These are phyloP conservation scores for Tromatobia lineatoria DNA, from an alignment of 2,888 invertebrate species.

Conservation along the genomic window DNA sequence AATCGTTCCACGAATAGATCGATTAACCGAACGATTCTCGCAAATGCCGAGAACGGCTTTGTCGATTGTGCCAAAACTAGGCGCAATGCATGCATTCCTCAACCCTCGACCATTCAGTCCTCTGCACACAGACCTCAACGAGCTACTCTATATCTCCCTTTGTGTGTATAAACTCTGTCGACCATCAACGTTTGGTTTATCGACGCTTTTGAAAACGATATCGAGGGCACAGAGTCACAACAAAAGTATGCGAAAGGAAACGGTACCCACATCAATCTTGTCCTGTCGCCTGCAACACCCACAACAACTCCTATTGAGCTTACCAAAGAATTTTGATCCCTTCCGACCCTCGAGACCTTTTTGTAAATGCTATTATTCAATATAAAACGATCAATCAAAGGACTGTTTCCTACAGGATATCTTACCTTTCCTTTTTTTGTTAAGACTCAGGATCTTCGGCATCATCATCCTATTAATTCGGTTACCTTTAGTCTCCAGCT, in stretches of 20 bases:
- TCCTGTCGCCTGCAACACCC: not conserved
- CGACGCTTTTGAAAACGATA: conserved; percentile 7
- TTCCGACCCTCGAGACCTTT: not conserved
- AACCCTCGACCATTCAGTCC: conserved; percentile 2
- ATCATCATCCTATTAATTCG: not conserved
- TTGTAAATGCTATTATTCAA: conserved; percentile 14
- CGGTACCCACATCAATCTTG: conserved; percentile 1
- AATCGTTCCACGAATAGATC: conserved; percentile 74
- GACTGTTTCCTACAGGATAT: not conserved
- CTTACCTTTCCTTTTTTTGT: not conserved
- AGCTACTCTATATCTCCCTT: conserved; percentile 1
- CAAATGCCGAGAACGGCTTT: conserved; percentile 31
- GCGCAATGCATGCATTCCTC: conserved; percentile 26
- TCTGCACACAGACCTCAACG: conserved; percentile 14
- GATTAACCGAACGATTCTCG: conserved; percentile 74
- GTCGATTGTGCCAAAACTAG: conserved; percentile 41
- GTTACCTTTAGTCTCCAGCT: not conserved
- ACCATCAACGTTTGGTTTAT: conserved; percentile 11
- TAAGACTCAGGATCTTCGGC: not conserved
- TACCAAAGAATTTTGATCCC: not conserved
- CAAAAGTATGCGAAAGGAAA: conserved; percentile 9
- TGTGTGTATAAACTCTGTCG: not conserved
- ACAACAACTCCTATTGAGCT: not conserved
- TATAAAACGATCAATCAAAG: not conserved
- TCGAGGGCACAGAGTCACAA: not conserved